Evolutionary conservation across 2,797 vertebrate species (phyloP).

Genomic region (Myioborus melanocephalus): DNA sequence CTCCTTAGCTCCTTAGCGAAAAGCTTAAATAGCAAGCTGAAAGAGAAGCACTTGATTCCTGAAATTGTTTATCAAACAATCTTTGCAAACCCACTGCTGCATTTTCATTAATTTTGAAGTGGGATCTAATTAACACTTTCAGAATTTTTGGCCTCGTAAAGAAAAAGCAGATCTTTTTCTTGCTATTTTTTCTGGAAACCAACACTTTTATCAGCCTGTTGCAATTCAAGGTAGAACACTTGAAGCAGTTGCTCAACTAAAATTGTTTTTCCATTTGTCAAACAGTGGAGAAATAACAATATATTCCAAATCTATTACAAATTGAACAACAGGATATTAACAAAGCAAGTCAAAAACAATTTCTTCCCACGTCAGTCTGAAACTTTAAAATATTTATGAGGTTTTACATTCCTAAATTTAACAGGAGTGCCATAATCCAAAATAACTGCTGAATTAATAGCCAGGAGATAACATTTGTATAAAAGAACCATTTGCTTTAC

Average conservation of each 20-base stretch:
- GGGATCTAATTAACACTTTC: neutral
- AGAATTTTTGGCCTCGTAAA: neutral
- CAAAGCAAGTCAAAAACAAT: conserved; percentile 73
- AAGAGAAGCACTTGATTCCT: neutral
- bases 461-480: conserved; percentile 78
- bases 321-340: conserved; percentile 61
- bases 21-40: neutral
- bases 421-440: conserved; percentile 74
- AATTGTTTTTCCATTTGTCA: neutral
- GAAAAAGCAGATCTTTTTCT: neutral
- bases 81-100: neutral
- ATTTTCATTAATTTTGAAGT: neutral
- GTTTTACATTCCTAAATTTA: conserved; percentile 72
- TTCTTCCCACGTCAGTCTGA: conserved; percentile 66
- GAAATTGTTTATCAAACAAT: neutral
- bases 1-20: neutral
- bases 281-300: conserved; percentile 7
- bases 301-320: conserved; percentile 55
- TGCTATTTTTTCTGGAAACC: neutral
- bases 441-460: conserved; percentile 81
- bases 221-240: neutral
- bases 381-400: conserved; percentile 75
- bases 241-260: neutral
- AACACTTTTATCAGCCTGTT: neutral
- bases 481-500: conserved; percentile 80